Evolutionary conservation across 2,113 vertebrate genomes (phyloP).

Genomic region (Toxotes jaculatrix): DNA sequence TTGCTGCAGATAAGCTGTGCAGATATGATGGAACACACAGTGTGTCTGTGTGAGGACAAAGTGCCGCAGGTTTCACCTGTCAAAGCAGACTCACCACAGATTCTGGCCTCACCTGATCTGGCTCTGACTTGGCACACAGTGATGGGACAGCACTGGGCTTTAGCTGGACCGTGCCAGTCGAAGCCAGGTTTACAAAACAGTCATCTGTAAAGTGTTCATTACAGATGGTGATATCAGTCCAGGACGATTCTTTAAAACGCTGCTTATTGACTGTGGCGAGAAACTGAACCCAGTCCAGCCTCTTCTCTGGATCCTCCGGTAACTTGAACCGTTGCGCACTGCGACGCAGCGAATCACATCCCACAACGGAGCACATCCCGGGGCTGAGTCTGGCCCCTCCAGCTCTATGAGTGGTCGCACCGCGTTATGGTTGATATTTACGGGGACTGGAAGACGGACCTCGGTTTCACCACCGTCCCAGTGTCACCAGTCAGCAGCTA

Average conservation of each 20-base stretch:
- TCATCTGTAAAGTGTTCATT: slow-evolving; percentile 57
- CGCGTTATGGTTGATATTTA: neutral
- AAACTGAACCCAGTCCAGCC: slow-evolving; percentile 66
- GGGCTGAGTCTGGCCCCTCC: neutral
- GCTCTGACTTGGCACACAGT: slow-evolving; percentile 14
- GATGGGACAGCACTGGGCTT: slow-evolving; percentile 54
- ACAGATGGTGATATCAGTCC: slow-evolving; percentile 66
- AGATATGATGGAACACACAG: too few species aligned
- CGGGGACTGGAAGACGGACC: neutral
- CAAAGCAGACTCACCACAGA: slow-evolving; percentile 5
- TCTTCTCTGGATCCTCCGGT: slow-evolving; percentile 61
- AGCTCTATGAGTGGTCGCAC: neutral
- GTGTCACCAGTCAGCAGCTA: neutral
- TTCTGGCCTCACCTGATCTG: neutral
- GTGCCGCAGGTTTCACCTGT: neutral
- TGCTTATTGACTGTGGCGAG: slow-evolving; percentile 46
- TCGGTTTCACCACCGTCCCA: neutral
- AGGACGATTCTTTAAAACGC: slow-evolving; percentile 43
- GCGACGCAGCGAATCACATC: slow-evolving; percentile 38
- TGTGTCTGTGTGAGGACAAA: too few species aligned
- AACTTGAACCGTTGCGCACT: slow-evolving; percentile 38
- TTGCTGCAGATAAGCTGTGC: too few species aligned
- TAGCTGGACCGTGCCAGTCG: slow-evolving; percentile 24
- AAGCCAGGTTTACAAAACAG: slow-evolving; percentile 34
- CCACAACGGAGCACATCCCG: slow-evolving; percentile 61